Base-by-base conservation (phyloP, 2,113 vertebrate species). In the Myrmecobius fasciatus region DNA sequence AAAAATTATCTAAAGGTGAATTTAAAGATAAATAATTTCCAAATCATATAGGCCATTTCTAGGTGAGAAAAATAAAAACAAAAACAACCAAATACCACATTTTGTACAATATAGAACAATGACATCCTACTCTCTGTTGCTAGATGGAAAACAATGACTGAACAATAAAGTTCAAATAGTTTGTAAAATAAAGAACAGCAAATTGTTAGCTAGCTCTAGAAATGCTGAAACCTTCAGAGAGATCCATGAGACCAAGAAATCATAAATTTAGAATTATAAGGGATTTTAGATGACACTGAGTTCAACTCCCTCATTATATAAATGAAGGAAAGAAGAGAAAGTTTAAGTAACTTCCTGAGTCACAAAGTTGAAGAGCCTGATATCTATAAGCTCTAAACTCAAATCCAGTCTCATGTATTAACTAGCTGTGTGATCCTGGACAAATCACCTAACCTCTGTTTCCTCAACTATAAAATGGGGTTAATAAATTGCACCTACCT, bases 1-100 rank as follows among this genome's bases (percentile, higher is more conserved):
- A 95, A 83, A 91, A 56, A 95, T 93, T 97, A 94, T 96, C 95
- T 96, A 96, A 97, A 96, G 96, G 94, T 97, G 96, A 96, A 93
- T 52, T 83, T 94, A 94, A 96, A 56, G 26, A 96, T 36, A 94
- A 93, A 94, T 95, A 96, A 95, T 89, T 95, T 94, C 91, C 52
- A 75, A 75, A 75, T 56, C 28, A 89, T 95, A 96, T 96, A 93
- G 52, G 92, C 93, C 43, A 91, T 96, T 97, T 53, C 36, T 26
- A 47, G 88, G 94, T 36, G 91, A 93, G 94, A 96, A n/a, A 22
- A 60, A 56, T 24, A 25, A 53, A 53, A 53, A 28, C 8, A 51
- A 51, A 49, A 51, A 51, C 49, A 56, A 60, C 2, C 56, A 12
- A 92, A 90, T 88, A 95, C 95, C 97, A 97, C 96, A 97, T 97